These are phyloP conservation scores for Eubasilissa splendida DNA, from an alignment of 2,888 invertebrate genomes.

Conservation along the genomic window DNA sequence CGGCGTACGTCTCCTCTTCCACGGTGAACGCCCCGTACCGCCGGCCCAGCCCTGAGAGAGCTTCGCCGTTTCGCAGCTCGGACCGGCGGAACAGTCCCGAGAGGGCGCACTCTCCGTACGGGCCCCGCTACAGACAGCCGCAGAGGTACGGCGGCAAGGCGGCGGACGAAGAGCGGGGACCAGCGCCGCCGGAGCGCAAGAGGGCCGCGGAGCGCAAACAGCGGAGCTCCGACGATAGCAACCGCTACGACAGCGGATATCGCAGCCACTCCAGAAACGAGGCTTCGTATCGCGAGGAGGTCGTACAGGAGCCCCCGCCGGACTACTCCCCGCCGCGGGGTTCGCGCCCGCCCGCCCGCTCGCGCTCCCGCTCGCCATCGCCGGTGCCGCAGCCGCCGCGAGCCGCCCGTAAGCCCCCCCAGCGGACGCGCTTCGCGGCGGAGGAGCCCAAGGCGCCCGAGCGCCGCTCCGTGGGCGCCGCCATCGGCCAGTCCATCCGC, in stretches of 20 bases:
- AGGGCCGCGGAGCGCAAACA: constrained; percentile 74
- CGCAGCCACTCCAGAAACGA: constrained; percentile 74
- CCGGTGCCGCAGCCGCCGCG: constrained; percentile 67
- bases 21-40: constrained; percentile 74
- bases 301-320: constrained; percentile 78
- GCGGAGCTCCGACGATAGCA: constrained; percentile 69
- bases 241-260: constrained; percentile 73
- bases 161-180: constrained; percentile 71
- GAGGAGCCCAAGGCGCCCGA: constrained; percentile 67
- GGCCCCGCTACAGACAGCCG: constrained; percentile 45
- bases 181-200: constrained; percentile 79
- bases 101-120: constrained; percentile 61
- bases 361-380: constrained; percentile 63
- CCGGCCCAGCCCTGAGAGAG: constrained; percentile 68
- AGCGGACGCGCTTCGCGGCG: constrained; percentile 79
- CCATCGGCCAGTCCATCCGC: constrained; percentile 85
- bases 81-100: constrained; percentile 65
- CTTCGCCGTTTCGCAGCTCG: constrained; percentile 64
- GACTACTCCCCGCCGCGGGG: constrained; percentile 80
- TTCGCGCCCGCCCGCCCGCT: constrained; percentile 63
- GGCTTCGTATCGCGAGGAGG: constrained; percentile 68
- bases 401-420: constrained; percentile 73
- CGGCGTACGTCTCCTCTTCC: constrained; percentile 73
- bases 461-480: constrained; percentile 71
- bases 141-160: constrained; percentile 63